phyloP scores from a whole-genome alignment of 2,888 invertebrate species.

The Ophioninae sp. region DNA sequence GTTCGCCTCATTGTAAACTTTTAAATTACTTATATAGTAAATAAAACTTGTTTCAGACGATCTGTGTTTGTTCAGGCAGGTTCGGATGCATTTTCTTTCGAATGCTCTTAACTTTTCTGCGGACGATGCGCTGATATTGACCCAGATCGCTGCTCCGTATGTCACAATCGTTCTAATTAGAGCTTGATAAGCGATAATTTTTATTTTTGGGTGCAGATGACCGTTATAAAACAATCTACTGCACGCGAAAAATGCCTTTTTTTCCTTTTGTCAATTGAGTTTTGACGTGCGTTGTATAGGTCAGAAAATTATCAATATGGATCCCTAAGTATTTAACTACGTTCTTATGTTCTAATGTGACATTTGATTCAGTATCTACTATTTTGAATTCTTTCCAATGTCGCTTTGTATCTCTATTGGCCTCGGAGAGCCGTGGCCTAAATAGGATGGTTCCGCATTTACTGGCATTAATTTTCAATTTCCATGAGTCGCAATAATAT shows the following conservation, averaged over 20 bases:
- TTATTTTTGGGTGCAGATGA: constrained; percentile 42
- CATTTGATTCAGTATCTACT: too few relatives aligned
- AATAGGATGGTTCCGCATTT: too few relatives aligned
- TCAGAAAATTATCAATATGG: constrained; percentile 53
- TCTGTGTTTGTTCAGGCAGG: constrained; percentile 31
- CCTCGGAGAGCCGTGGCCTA: too few relatives aligned
- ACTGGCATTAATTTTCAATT: too few relatives aligned
- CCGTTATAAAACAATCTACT: constrained; percentile 58
- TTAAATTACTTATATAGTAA: constrained; percentile 49
- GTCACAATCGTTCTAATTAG: constrained; percentile 37
- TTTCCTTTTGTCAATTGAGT: constrained; percentile 59
- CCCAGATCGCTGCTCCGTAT: constrained; percentile 28
- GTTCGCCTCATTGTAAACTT: not conserved
- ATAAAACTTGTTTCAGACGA: constrained; percentile 17
- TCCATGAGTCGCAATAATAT: too few relatives aligned
- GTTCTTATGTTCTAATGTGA: constrained; percentile 41
- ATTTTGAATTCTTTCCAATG: too few relatives aligned
- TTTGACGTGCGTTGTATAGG: constrained; percentile 48
- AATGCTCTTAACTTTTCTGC: constrained; percentile 34
- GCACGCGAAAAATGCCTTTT: constrained; percentile 34
- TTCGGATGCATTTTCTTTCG: constrained; percentile 40
- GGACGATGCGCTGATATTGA: not conserved
- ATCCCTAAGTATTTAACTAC: constrained; percentile 64
- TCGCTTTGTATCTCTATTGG: too few relatives aligned
- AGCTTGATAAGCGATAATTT: constrained; percentile 51